A percentile compares a stretch with the other conserved stretches of the same genome.
These are phyloP conservation scores for Drosophila nigricruria DNA, from an alignment of 2,888 invertebrate species.

Conservation along the genomic window DNA sequence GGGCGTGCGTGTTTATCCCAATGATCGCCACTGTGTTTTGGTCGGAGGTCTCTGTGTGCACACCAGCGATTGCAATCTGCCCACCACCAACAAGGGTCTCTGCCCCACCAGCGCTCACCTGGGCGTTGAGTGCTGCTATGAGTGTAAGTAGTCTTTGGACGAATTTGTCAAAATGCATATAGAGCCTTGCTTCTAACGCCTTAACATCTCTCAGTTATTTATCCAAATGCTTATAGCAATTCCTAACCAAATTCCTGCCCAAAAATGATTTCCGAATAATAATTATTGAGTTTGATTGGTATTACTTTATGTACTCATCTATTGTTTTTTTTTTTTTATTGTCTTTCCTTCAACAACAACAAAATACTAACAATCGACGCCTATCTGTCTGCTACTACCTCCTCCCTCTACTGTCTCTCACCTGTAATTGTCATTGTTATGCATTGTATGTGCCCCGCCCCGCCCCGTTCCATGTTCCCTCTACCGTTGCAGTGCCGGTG, in stretches of 20 bases:
- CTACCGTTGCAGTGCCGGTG: constrained; percentile 75
- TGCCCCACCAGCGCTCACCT: constrained; percentile 78
- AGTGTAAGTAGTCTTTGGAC: constrained; percentile 73
- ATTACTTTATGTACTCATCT: constrained; percentile 52
- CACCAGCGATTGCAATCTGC: constrained; percentile 75
- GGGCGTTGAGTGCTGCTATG: constrained; percentile 85
- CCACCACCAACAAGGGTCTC: constrained; percentile 81
- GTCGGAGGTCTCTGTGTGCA: constrained; percentile 84
- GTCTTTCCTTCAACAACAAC: constrained; percentile 19
- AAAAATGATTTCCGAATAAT: constrained; percentile 35
- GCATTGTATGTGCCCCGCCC: constrained; percentile 20
- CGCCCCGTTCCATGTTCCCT: constrained; percentile 4
- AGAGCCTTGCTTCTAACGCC: constrained; percentile 26
- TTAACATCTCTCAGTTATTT: constrained; percentile 32
- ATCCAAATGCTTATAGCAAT: constrained; percentile 24
- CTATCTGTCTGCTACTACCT: constrained; percentile 18
- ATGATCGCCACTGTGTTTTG: constrained; percentile 82
- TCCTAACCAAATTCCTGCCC: constrained; percentile 17
- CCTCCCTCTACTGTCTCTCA: constrained; percentile 7
- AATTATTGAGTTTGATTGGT: constrained; percentile 39
- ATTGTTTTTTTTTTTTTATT: constrained; percentile 13
- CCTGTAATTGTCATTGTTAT: constrained; percentile 30
- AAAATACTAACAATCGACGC: constrained; percentile 33
- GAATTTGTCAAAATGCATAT: background rate
- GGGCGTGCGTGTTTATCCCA: constrained; percentile 81